Evolutionary conservation across 2,113 vertebrate species (phyloP).

Genomic region (Silurus asotus): DNA sequence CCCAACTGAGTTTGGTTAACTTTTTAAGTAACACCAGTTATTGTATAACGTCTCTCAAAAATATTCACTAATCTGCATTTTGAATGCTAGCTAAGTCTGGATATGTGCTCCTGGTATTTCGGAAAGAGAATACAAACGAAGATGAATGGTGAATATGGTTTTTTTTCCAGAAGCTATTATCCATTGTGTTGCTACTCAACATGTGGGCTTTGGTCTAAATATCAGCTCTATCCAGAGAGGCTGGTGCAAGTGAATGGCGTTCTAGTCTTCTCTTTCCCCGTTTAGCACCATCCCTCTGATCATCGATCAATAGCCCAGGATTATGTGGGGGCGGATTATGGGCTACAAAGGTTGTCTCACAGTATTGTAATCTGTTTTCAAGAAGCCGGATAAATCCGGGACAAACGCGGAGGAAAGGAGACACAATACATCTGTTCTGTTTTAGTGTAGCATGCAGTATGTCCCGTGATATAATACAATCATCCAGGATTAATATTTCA

Average conservation of each 20-base stretch:
- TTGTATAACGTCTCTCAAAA: not conserved
- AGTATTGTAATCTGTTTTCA: constrained; percentile 66
- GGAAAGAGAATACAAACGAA: constrained; percentile 17
- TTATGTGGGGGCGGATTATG: constrained; percentile 69
- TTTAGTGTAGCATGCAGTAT: constrained; percentile 17
- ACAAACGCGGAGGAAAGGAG: constrained; percentile 31
- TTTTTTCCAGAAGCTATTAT: constrained; percentile 37
- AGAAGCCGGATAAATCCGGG: constrained; percentile 53
- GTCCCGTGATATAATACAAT: constrained; percentile 48
- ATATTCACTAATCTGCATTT: constrained; percentile 31
- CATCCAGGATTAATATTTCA: constrained; percentile 65
- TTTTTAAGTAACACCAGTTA: not conserved
- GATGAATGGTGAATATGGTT: constrained; percentile 30
- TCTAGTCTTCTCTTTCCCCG: constrained; percentile 48
- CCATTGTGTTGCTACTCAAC: constrained; percentile 41
- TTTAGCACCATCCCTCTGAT: constrained; percentile 66
- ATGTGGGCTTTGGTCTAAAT: constrained; percentile 56
- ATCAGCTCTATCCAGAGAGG: constrained; percentile 58
- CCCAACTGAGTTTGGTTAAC: constrained; percentile 1
- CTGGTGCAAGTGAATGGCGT: constrained; percentile 43
- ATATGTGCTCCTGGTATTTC: constrained; percentile 8
- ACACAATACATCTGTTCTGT: constrained; percentile 33
- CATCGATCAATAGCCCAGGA: constrained; percentile 71
- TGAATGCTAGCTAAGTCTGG: not conserved
- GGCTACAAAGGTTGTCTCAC: constrained; percentile 69